Evolutionary conservation across 2,888 invertebrate species (phyloP).

Genomic region (Hirtodrosophila cameraria): DNA sequence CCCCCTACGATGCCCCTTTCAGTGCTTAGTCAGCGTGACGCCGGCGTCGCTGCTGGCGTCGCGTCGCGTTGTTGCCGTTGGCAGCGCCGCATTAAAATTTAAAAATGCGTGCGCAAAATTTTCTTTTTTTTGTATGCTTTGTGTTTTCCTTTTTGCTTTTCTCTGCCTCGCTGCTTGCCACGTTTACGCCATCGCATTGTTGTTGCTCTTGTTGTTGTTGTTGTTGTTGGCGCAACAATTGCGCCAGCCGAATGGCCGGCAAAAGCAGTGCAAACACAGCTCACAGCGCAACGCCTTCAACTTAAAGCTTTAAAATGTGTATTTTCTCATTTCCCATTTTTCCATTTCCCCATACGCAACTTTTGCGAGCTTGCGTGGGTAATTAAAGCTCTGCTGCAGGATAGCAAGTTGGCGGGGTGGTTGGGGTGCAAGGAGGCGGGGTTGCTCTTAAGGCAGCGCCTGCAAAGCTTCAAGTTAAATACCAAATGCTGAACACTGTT

Average conservation of each 20-base stretch:
- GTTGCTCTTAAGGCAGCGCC: too few relatives aligned
- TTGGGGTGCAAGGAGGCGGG: background rate
- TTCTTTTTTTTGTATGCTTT: conserved; percentile 8
- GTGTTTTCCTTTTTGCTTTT: conserved; percentile 4
- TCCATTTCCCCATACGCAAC: conserved; percentile 15
- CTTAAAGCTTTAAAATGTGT: conserved; percentile 53
- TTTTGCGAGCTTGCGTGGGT: conserved; percentile 29
- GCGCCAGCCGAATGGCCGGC: conserved; percentile 52
- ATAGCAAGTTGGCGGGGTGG: background rate
- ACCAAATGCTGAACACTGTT: conserved; percentile 38
- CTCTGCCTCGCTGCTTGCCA: conserved; percentile 21
- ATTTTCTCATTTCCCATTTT: too few relatives aligned
- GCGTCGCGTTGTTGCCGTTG: conserved; percentile 30
- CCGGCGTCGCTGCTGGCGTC: conserved; percentile 27
- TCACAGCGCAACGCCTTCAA: conserved; percentile 14
- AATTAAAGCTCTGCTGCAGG: conserved; percentile 45
- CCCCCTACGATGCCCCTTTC: conserved; percentile 3
- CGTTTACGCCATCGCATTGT: conserved; percentile 46
- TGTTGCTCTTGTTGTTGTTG: conserved; percentile 20
- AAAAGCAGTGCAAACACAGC: conserved; percentile 13
- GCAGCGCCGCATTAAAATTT: conserved; percentile 71
- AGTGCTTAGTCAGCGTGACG: conserved; percentile 64
- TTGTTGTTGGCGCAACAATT: conserved; percentile 60
- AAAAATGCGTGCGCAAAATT: conserved; percentile 59
- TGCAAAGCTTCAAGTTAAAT: conserved; percentile 55